Evolutionary conservation across 2,797 vertebrate genomes (phyloP), one percentile per base, ranked within the genome.

Genomic region (Sciurus vulgaris): DNA sequence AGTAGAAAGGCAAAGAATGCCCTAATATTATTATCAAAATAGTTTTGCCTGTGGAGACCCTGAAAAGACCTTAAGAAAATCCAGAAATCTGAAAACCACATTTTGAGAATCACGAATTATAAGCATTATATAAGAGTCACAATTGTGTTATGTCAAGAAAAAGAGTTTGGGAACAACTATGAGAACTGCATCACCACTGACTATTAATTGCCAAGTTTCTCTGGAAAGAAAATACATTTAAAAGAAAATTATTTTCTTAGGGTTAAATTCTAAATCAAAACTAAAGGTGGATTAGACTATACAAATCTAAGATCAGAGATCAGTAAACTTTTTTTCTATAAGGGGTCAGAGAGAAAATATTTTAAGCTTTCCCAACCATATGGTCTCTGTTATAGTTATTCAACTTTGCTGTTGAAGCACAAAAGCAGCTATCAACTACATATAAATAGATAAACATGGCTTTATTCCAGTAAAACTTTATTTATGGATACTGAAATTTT

Each of bases 191-290:
- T 35, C 54, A 56, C 72, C 38, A 65, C 0, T 79, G 51, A 65
- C 51, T 30, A 51, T 2, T n/a, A 49, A 77, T 35, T 73, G 35
- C 74, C 83, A 89, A 67, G 18, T 65, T 72, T 95, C 65, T 72
- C 69, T 85, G 56, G 44, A 74, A 85, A 89, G 56, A 56, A 90
- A 92, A 49, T 56, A 59, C 1, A 77, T 33, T 51, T 51, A 41
- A 59, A 73, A 92, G 54, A 84, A 92, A 95, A 85, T 28, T 8
- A 35, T 76, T 63, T 78, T 67, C 38, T 86, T n/a, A 20, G 24
- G 26, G 49, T n/a, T 47, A 94, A 7, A 84, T 15, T 38, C 17
- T 70, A 72, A 86, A 41, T 51, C 81, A 81, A 73, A 74, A 74
- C 38, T 70, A 84, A 79, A 59, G 20, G 61, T 59, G 4, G 12